Conservation (phyloP, 2,888 invertebrate species). For the Melangyna quadrimaculata region DNA sequence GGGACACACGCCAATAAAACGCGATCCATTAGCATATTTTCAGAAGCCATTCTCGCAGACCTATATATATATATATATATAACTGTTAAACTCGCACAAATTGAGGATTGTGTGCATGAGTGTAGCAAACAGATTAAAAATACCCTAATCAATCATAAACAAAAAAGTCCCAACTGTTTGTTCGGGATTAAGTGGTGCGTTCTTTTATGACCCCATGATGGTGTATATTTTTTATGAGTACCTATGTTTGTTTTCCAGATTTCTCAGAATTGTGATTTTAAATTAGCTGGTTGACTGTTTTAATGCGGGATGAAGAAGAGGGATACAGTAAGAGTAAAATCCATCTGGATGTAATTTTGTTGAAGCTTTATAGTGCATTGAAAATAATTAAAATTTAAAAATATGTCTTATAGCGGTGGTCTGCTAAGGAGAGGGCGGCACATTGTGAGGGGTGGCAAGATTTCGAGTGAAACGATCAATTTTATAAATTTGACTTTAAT, state of each 20-base stretch:
- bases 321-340: background rate
- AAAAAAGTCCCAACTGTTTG: conserved; percentile 5
- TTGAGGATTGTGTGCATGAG: background rate
- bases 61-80: no score
- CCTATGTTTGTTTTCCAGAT: conserved; percentile 58
- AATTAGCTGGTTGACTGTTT: background rate
- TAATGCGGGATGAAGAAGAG: background rate
- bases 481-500: no score
- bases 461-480: no score
- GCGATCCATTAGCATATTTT: conserved; percentile 1
- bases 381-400: background rate
- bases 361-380: background rate
- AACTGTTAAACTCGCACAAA: background rate
- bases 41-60: background rate
- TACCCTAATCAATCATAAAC: conserved; percentile 55
- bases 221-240: conserved; percentile 46
- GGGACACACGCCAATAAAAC: background rate
- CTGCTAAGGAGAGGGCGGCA: no score
- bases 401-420: no score
- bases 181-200: conserved; percentile 9
- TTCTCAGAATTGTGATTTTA: conserved; percentile 46
- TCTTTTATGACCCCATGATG: conserved; percentile 37
- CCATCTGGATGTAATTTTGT: background rate
- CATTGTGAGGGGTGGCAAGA: no score
- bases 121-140: conserved; percentile 25